Percentiles rank a stretch among this genome's conserved stretches.
Conservation (phyloP, 2,888 invertebrate species). For the Euplagia quadripunctaria region DNA sequence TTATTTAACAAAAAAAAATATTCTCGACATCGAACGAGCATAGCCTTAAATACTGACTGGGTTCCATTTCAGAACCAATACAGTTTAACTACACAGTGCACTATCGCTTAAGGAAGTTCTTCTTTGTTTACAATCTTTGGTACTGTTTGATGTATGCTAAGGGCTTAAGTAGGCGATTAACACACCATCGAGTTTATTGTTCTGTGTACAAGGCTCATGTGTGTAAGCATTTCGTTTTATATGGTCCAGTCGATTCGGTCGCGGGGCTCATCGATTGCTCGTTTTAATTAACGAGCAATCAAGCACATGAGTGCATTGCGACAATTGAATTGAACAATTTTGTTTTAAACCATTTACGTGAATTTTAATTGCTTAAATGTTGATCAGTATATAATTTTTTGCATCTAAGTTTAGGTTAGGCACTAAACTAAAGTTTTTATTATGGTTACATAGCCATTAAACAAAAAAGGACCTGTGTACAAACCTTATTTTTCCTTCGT, state of each 20-base stretch:
- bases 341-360: conserved; percentile 14
- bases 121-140: not conserved
- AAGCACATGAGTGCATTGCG: conserved; percentile 7
- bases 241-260: conserved; percentile 3
- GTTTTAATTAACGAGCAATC: conserved; percentile 16
- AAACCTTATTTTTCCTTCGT: too few species aligned
- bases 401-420: not conserved
- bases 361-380: conserved; percentile 11
- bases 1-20: too few species aligned
- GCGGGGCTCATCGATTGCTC: conserved; percentile 17
- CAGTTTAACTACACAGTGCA: not conserved
- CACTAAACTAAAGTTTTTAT: not conserved
- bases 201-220: conserved; percentile 15
- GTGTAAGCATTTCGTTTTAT: conserved; percentile 17
- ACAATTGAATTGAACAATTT: conserved; percentile 11
- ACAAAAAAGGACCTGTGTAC: too few species aligned
- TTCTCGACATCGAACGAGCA: not conserved
- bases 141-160: not conserved
- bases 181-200: conserved; percentile 19
- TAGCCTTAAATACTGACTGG: not conserved
- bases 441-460: too few species aligned
- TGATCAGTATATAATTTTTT: not conserved
- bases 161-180: conserved; percentile 16
- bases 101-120: not conserved
- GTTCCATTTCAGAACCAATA: not conserved